phyloP scores from a whole-genome alignment of 2,113 vertebrate species.

The Cyprinodon tularosa region DNA sequence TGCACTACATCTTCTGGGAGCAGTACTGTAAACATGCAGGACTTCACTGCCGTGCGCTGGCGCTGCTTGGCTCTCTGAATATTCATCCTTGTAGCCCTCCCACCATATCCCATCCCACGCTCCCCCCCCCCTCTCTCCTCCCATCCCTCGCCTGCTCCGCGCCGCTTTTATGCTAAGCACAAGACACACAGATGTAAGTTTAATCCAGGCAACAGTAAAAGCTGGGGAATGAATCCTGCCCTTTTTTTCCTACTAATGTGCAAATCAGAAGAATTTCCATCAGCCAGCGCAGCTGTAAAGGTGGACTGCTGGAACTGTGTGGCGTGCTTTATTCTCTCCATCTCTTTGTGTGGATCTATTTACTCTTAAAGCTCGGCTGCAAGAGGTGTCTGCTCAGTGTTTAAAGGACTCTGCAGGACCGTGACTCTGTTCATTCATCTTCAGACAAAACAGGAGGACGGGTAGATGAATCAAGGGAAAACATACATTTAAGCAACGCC shows the following conservation, averaged over 20 bases:
- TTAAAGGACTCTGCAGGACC: slow-evolving; percentile 57
- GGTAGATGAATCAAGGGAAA: slow-evolving; percentile 33
- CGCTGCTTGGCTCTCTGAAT: slow-evolving; percentile 55
- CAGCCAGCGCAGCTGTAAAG: slow-evolving; percentile 43
- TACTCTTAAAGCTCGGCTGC: slow-evolving; percentile 49
- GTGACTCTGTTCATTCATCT: slow-evolving; percentile 39
- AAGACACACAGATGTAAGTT: slow-evolving; percentile 74
- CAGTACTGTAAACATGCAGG: slow-evolving; percentile 46
- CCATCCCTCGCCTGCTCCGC: slow-evolving; percentile 49
- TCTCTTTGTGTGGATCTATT: slow-evolving; percentile 59
- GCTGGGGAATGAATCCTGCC: slow-evolving; percentile 48
- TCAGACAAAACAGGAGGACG: slow-evolving; percentile 39
- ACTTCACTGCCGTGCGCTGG: slow-evolving; percentile 54
- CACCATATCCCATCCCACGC: slow-evolving; percentile 48
- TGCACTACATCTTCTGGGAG: slow-evolving; percentile 29
- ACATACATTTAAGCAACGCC: not conserved
- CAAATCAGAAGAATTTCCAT: slow-evolving; percentile 39
- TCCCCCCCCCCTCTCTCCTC: slow-evolving; percentile 26
- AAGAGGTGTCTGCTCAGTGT: slow-evolving; percentile 57
- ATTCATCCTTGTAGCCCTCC: slow-evolving; percentile 62
- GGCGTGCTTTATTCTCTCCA: slow-evolving; percentile 32
- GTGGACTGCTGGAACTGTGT: slow-evolving; percentile 42
- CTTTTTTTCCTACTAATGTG: slow-evolving; percentile 29
- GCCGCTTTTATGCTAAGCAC: slow-evolving; percentile 59
- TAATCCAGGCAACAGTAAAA: slow-evolving; percentile 64